Conservation (phyloP, 1,140 invertebrate genomes). For the Drosophila arawakana region DNA sequence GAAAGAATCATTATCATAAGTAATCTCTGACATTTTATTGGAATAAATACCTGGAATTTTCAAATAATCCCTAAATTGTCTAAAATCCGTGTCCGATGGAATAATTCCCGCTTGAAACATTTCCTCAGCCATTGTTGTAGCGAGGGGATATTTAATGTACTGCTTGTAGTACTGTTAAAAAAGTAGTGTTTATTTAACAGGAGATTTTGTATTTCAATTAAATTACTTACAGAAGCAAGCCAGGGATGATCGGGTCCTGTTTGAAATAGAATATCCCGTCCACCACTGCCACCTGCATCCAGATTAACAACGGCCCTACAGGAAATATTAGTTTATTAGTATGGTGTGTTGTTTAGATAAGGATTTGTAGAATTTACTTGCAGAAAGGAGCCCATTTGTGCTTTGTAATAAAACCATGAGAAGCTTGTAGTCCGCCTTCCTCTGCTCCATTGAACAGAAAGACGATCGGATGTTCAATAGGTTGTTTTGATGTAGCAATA, state of each 20-base stretch:
- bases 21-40: neutral
- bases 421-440: slow-evolving; percentile 85
- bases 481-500: slow-evolving; percentile 52
- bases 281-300: slow-evolving; percentile 92
- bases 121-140: slow-evolving; percentile 92
- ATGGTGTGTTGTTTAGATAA: slow-evolving; percentile 69
- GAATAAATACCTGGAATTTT: slow-evolving; percentile 85
- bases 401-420: slow-evolving; percentile 92
- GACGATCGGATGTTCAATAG: slow-evolving; percentile 85
- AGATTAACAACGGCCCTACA: slow-evolving; percentile 33
- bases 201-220: neutral
- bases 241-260: slow-evolving; percentile 95
- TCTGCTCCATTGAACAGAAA: slow-evolving; percentile 97
- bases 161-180: slow-evolving; percentile 91
- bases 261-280: slow-evolving; percentile 96
- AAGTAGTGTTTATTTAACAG: slow-evolving; percentile 86
- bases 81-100: slow-evolving; percentile 94
- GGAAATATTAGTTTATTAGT: slow-evolving; percentile 86
- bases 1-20: neutral
- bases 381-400: slow-evolving; percentile 89
- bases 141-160: slow-evolving; percentile 92
- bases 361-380: slow-evolving; percentile 46
- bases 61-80: slow-evolving; percentile 92
- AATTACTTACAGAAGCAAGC: slow-evolving; percentile 89
- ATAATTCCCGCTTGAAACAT: slow-evolving; percentile 93